Percentiles rank a stretch among this genome's conserved stretches.
Evolutionary conservation across 37 sponge, comb jelly and placozoan species (phyloP).

Genomic region (Spongia lamella): DNA sequence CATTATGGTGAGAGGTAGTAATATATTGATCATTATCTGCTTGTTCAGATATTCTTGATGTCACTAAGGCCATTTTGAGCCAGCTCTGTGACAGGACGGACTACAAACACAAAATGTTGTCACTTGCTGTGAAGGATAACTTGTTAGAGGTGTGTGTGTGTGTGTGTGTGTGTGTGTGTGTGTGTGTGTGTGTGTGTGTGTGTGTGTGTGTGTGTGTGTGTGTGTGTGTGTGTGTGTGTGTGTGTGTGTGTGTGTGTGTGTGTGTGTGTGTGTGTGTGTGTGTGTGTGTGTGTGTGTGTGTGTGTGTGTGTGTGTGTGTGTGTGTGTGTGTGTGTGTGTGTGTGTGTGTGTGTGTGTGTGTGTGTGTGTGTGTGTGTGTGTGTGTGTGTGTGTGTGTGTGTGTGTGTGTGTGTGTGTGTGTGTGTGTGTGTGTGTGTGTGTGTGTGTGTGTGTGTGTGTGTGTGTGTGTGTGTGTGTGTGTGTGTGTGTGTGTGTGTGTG

Average conservation of each 20-base stretch:
- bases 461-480: slow-evolving; percentile 54
- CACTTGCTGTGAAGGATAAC: slow-evolving; percentile 48
- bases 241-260: slow-evolving; percentile 17
- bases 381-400: background rate
- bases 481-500: slow-evolving; percentile 55
- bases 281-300: slow-evolving; percentile 24
- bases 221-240: slow-evolving; percentile 16
- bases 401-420: too few species aligned
- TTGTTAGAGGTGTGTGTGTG: slow-evolving; percentile 34
- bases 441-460: slow-evolving; percentile 38
- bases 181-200: slow-evolving; percentile 4
- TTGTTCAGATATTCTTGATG: slow-evolving; percentile 51
- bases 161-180: too few species aligned
- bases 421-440: background rate
- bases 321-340: slow-evolving; percentile 16
- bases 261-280: slow-evolving; percentile 1
- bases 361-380: background rate
- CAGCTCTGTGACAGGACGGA: slow-evolving; percentile 44
- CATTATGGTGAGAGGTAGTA: too few species aligned
- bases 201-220: slow-evolving; percentile 13
- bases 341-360: background rate
- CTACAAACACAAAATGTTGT: slow-evolving; percentile 62
- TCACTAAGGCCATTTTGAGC: slow-evolving; percentile 58
- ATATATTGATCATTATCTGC: too few species aligned
- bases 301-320: slow-evolving; percentile 25